These are phyloP conservation scores for Drosophila nigricruria DNA, from an alignment of 2,888 invertebrate species.

Conservation along the genomic window DNA sequence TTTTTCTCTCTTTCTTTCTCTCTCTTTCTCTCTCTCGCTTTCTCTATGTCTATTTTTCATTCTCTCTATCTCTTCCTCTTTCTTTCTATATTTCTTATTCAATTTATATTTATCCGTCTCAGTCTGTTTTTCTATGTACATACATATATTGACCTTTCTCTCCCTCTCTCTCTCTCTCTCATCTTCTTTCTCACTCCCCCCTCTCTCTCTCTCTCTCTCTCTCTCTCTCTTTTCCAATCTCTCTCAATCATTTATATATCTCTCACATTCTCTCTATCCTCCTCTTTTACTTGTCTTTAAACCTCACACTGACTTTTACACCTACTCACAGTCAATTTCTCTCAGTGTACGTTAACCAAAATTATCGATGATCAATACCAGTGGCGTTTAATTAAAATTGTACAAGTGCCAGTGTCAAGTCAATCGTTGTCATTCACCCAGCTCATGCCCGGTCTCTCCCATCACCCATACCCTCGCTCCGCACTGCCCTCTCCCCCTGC, in stretches of 20 bases:
- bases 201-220: too few species aligned
- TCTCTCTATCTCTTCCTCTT: too few species aligned
- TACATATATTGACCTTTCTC: background rate
- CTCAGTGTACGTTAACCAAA: slow-evolving; percentile 38
- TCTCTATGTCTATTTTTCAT: too few species aligned
- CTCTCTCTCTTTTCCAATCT: too few species aligned
- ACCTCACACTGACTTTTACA: background rate
- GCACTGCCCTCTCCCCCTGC: background rate
- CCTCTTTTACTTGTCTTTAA: background rate
- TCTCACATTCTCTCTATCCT: background rate
- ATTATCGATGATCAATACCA: slow-evolving; percentile 69
- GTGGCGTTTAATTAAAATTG: slow-evolving; percentile 83
- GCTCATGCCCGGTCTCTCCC: slow-evolving; percentile 15
- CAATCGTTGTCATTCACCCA: slow-evolving; percentile 62
- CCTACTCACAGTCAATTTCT: slow-evolving; percentile 16
- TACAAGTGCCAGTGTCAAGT: slow-evolving; percentile 76
- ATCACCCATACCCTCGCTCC: background rate
- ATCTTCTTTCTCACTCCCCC: too few species aligned
- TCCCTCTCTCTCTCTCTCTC: too few species aligned
- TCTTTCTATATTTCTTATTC: too few species aligned
- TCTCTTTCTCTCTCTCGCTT: too few species aligned
- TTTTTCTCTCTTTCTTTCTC: too few species aligned
- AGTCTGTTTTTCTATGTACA: too few species aligned
- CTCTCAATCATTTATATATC: background rate
- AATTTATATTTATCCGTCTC: too few species aligned